A percentile compares a stretch with the other conserved stretches of the same genome.
Conservation (phyloP, 1,140 invertebrate species). For the Gryon sp. region DNA sequence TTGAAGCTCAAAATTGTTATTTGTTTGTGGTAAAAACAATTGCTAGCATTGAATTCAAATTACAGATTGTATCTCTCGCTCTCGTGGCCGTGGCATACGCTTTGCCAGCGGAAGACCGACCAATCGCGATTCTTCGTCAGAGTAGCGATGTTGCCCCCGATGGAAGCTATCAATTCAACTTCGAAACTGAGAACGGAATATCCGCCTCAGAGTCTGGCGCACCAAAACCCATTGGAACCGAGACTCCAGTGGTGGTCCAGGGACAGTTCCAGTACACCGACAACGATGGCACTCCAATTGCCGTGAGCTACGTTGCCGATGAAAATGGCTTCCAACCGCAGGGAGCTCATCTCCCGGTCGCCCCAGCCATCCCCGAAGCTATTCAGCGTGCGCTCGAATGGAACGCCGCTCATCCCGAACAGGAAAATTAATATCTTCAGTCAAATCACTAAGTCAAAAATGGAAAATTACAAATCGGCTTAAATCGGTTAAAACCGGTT, state of each 20-base stretch:
- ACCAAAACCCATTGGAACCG: slow-evolving; percentile 77
- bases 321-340: slow-evolving; percentile 81
- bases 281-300: slow-evolving; percentile 79
- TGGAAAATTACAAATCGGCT: too few relatives aligned
- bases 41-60: too few relatives aligned
- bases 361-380: slow-evolving; percentile 75
- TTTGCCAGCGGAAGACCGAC: slow-evolving; percentile 11
- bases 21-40: too few relatives aligned
- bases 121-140: slow-evolving; percentile 71
- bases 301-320: slow-evolving; percentile 81
- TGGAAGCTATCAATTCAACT: slow-evolving; percentile 75
- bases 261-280: slow-evolving; percentile 79
- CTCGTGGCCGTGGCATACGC: slow-evolving; percentile 49
- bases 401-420: slow-evolving; percentile 68
- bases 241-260: slow-evolving; percentile 78
- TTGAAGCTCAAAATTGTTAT: too few relatives aligned
- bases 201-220: slow-evolving; percentile 79
- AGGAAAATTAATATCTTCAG: too few relatives aligned
- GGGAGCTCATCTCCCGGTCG: slow-evolving; percentile 79
- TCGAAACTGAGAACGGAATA: slow-evolving; percentile 84
- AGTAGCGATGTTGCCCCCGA: slow-evolving; percentile 70
- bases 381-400: slow-evolving; percentile 77
- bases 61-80: slow-evolving; percentile 63
- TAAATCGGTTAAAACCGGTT: too few relatives aligned
- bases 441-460: too few relatives aligned